These are phyloP conservation scores for Drosophila borealis DNA, from an alignment of 2,888 invertebrate species.

Conservation along the genomic window DNA sequence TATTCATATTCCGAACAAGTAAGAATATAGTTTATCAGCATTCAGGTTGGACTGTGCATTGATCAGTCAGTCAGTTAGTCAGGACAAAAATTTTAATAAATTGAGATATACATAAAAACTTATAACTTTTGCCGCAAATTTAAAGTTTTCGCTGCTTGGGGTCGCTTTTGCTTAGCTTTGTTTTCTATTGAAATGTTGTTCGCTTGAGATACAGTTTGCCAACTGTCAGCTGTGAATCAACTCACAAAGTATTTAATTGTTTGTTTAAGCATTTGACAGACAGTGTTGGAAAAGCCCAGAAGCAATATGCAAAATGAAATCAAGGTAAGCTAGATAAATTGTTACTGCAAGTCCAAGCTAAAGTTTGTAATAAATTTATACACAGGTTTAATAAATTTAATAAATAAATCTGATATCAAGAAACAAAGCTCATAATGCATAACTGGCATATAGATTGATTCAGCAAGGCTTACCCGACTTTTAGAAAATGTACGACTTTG, in stretches of 20 bases:
- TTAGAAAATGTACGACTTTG: not conserved
- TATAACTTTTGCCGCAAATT: constrained; percentile 16
- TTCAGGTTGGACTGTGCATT: too few relatives aligned
- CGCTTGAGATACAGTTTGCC: not conserved
- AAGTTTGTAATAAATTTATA: too few relatives aligned
- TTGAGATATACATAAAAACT: too few relatives aligned
- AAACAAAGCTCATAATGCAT: too few relatives aligned
- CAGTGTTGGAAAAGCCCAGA: constrained; percentile 1
- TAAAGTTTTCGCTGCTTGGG: constrained; percentile 23
- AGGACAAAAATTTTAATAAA: too few relatives aligned
- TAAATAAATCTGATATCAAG: too few relatives aligned
- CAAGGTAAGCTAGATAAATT: not conserved
- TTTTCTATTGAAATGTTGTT: constrained; percentile 1
- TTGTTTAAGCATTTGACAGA: not conserved
- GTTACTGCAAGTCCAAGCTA: not conserved
- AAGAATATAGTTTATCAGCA: too few relatives aligned
- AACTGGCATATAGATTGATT: not conserved
- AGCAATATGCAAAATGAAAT: not conserved
- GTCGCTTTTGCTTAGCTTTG: not conserved
- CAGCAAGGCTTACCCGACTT: constrained; percentile 16
- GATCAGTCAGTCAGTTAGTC: too few relatives aligned
- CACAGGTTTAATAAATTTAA: too few relatives aligned
- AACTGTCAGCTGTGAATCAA: not conserved
- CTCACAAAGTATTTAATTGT: not conserved
- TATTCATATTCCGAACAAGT: too few relatives aligned